These are phyloP conservation scores for Acromyrmex echinatior DNA, from an alignment of 1,140 invertebrate species.

Conservation along the genomic window DNA sequence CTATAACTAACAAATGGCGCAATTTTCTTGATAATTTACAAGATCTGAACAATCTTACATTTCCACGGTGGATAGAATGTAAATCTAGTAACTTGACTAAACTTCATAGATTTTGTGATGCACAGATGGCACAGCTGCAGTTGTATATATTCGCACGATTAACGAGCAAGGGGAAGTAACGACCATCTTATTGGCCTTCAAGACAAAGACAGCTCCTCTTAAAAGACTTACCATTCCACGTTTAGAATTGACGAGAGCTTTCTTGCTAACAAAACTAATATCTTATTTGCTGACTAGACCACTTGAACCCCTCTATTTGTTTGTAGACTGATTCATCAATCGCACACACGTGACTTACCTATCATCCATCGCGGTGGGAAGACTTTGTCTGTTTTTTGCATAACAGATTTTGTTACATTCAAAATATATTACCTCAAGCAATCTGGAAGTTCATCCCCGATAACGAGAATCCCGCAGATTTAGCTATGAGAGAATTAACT, in stretches of 20 bases:
- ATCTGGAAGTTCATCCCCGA: neutral
- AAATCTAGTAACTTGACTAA: too few species aligned
- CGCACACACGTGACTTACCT: neutral
- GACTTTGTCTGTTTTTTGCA: neutral
- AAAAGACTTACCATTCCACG: neutral
- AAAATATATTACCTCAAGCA: neutral
- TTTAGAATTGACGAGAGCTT: neutral
- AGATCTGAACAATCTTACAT: too few species aligned
- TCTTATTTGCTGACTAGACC: neutral
- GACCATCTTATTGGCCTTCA: neutral
- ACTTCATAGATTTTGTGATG: too few species aligned
- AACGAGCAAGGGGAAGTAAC: too few species aligned
- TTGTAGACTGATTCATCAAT: too few species aligned
- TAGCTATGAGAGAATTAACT: neutral
- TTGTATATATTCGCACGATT: neutral
- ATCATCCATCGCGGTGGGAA: neutral
- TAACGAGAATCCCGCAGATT: neutral
- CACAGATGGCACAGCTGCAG: too few species aligned
- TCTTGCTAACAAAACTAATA: neutral
- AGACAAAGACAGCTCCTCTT: neutral
- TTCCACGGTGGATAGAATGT: too few species aligned
- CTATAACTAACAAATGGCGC: too few species aligned
- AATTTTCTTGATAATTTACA: too few species aligned
- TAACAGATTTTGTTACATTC: neutral
- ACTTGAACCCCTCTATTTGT: too few species aligned